Evolutionary conservation across 2,888 invertebrate species (phyloP).

Genomic region (Creontiades dilutus): DNA sequence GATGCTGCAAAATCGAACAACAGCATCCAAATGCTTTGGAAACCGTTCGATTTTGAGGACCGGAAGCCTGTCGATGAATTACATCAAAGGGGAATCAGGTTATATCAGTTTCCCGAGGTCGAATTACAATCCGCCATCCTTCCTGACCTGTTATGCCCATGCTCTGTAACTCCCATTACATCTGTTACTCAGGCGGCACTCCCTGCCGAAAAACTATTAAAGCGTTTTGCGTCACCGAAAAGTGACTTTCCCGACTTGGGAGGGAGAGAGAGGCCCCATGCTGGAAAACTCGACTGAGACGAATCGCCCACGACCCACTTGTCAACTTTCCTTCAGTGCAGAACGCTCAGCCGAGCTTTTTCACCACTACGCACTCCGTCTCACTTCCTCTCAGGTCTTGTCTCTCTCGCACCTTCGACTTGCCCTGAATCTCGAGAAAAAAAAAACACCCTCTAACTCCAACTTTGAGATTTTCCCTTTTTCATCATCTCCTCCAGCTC

Average conservation of each 20-base stretch:
- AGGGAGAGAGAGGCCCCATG: not conserved
- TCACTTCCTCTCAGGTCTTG: not conserved
- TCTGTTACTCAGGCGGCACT: not conserved
- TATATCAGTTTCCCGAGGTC: not conserved
- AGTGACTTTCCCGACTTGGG: constrained; percentile 19
- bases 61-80: too few relatives aligned
- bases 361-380: not conserved
- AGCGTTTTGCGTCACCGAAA: constrained; percentile 24
- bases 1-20: too few relatives aligned
- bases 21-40: too few relatives aligned
- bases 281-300: constrained; percentile 55
- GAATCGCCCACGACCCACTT: constrained; percentile 62
- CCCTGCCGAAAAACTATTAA: constrained; percentile 11
- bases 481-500: constrained; percentile 22
- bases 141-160: not conserved
- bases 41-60: too few relatives aligned
- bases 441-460: not conserved
- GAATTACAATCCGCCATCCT: not conserved
- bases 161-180: constrained; percentile 24
- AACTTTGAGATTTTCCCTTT: constrained; percentile 33
- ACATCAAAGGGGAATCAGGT: not conserved
- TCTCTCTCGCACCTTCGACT: not conserved
- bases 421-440: not conserved
- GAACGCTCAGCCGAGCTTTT: not conserved
- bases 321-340: constrained; percentile 57